Conservation (phyloP, 2,888 invertebrate species). For the Micoletzkya japonica region DNA sequence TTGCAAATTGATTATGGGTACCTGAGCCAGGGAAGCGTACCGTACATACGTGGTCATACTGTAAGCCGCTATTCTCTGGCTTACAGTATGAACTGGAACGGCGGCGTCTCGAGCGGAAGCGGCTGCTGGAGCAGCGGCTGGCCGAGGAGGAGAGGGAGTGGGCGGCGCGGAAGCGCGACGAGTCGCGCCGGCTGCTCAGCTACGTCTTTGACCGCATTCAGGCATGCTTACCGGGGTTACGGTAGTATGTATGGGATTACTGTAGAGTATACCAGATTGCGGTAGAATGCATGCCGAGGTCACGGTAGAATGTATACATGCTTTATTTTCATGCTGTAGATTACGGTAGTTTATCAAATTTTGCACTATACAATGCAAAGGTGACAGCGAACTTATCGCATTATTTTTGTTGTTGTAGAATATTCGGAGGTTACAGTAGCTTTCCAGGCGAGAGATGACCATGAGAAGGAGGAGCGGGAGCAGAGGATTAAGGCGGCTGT, state of each 20-base stretch:
- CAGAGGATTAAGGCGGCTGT: slow-evolving; percentile 34
- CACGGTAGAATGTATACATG: no score
- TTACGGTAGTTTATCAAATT: no score
- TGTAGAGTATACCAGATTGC: no score
- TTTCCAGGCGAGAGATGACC: slow-evolving; percentile 34
- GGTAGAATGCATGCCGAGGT: no score
- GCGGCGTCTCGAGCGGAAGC: slow-evolving; percentile 21
- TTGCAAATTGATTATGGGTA: slow-evolving; percentile 25
- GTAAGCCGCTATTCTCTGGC: not conserved
- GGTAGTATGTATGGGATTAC: no score
- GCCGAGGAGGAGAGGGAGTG: slow-evolving; percentile 37
- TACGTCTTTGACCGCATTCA: slow-evolving; percentile 43
- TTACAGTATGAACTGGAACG: slow-evolving; percentile 38
- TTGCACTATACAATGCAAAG: no score
- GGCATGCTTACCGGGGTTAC: no score
- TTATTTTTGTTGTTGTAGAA: no score
- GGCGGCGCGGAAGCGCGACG: slow-evolving; percentile 28
- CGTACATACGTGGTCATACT: not conserved
- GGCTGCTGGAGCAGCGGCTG: slow-evolving; percentile 28
- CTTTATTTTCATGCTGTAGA: no score
- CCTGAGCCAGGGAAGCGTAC: no score
- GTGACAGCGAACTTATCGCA: no score
- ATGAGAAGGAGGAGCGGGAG: slow-evolving; percentile 36
- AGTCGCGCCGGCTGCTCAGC: slow-evolving; percentile 42
- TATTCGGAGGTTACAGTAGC: no score